These are phyloP conservation scores for Chelon labrosus DNA, from an alignment of 2,797 vertebrate genomes.

Conservation along the genomic window DNA sequence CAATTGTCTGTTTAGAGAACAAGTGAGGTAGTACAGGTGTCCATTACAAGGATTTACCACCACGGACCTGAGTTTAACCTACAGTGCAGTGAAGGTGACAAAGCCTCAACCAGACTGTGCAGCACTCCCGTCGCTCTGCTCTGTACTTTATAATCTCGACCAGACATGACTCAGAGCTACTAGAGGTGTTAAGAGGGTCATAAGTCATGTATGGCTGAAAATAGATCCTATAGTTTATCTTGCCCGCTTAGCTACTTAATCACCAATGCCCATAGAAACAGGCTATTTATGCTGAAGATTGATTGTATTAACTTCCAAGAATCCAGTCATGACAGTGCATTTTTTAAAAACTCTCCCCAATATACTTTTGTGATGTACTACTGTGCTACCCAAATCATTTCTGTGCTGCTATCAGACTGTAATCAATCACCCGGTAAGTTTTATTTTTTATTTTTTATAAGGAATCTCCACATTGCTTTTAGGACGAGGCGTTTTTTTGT, in stretches of 20 bases:
- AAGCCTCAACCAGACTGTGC: conserved; percentile 52
- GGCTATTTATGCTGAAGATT: conserved; percentile 75
- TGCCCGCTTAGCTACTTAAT: conserved; percentile 77
- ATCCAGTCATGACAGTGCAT: conserved; percentile 61
- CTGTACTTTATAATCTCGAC: conserved; percentile 68
- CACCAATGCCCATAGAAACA: conserved; percentile 63
- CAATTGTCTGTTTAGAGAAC: conserved; percentile 28
- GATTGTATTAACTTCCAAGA: conserved; percentile 62
- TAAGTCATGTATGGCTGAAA: conserved; percentile 77
- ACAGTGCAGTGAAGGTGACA: conserved; percentile 63
- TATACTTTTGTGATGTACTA: conserved; percentile 55
- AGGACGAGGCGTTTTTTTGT: conserved; percentile 11
- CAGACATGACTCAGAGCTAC: conserved; percentile 79
- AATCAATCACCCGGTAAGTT: conserved; percentile 35
- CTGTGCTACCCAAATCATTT: conserved; percentile 37
- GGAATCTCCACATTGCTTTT: conserved; percentile 26
- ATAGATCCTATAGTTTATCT: conserved; percentile 80
- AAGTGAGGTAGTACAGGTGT: conserved; percentile 50
- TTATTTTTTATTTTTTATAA: conserved; percentile 24
- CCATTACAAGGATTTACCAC: conserved; percentile 52
- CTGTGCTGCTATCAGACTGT: conserved; percentile 12
- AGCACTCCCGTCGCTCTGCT: conserved; percentile 46
- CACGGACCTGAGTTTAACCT: conserved; percentile 68
- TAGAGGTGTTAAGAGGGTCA: conserved; percentile 77
- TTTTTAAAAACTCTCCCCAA: conserved; percentile 51